phyloP scores from a whole-genome alignment of 2,888 invertebrate species.

The Calameuta pallipes region DNA sequence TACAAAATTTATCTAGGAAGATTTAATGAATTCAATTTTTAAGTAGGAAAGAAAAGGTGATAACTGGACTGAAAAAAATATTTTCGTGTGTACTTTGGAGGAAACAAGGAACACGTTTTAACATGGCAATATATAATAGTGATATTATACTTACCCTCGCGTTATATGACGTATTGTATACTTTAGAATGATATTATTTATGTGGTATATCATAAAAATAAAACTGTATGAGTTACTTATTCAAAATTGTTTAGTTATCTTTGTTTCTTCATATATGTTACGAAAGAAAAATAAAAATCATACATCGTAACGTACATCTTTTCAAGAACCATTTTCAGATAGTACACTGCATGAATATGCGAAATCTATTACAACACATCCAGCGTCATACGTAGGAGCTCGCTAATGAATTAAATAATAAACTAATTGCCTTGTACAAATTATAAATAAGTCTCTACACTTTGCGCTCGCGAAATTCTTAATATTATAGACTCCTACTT shows the following conservation, averaged over 20 bases:
- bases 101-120: no score
- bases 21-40: neutral
- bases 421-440: slow-evolving; percentile 38
- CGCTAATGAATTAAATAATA: slow-evolving; percentile 38
- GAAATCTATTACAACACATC: slow-evolving; percentile 31
- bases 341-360: slow-evolving; percentile 34
- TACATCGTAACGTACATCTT: slow-evolving; percentile 46
- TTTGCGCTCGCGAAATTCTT: slow-evolving; percentile 36
- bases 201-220: slow-evolving; percentile 39
- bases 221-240: slow-evolving; percentile 25
- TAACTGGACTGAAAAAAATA: neutral
- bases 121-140: neutral
- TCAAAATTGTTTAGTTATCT: slow-evolving; percentile 29
- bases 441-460: slow-evolving; percentile 46
- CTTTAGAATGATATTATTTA: slow-evolving; percentile 23
- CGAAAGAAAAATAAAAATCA: slow-evolving; percentile 38
- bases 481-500: slow-evolving; percentile 44
- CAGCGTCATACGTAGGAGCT: slow-evolving; percentile 38
- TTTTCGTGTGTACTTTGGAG: neutral
- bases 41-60: neutral
- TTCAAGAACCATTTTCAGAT: slow-evolving; percentile 47
- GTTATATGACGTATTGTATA: neutral
- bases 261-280: slow-evolving; percentile 37
- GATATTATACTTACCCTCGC: neutral
- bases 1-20: neutral